Percentiles rank a stretch among this genome's conserved stretches.
Conservation (phyloP, 2,888 invertebrate species). For the Aelia acuminata region DNA sequence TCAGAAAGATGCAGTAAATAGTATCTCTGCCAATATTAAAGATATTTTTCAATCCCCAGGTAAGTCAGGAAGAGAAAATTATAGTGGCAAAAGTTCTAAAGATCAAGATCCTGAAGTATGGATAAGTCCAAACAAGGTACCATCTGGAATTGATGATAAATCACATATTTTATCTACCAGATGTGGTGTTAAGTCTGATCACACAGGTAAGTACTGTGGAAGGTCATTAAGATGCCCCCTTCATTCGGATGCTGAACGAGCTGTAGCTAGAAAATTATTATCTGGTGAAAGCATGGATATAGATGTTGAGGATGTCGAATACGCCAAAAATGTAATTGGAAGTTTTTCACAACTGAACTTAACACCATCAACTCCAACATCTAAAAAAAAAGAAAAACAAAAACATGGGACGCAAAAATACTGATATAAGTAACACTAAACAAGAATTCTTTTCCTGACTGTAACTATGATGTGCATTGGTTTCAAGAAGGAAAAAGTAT, state of each 20-base stretch:
- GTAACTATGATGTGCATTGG: not conserved
- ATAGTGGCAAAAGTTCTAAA: constrained; percentile 9
- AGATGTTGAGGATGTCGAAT: constrained; percentile 41
- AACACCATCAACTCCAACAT: constrained; percentile 34
- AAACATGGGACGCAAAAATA: constrained; percentile 34
- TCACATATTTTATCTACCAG: constrained; percentile 68
- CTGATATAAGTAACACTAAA: constrained; percentile 51
- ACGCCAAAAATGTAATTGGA: constrained; percentile 26
- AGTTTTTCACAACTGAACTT: constrained; percentile 31
- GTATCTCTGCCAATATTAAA: constrained; percentile 13
- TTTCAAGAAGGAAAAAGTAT: constrained; percentile 37
- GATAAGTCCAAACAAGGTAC: constrained; percentile 53
- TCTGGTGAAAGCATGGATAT: constrained; percentile 48
- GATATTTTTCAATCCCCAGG: constrained; percentile 36
- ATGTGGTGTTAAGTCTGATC: constrained; percentile 72
- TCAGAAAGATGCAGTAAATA: constrained; percentile 21
- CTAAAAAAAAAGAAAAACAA: constrained; percentile 54
- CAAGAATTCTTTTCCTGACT: not conserved
- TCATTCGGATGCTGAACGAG: constrained; percentile 52
- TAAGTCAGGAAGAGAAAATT: constrained; percentile 41
- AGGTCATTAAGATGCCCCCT: constrained; percentile 55
- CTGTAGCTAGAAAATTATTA: constrained; percentile 45
- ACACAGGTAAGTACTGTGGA: constrained; percentile 71
- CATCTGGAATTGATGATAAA: constrained; percentile 33
- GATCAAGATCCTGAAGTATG: constrained; percentile 42